phyloP scores from a whole-genome alignment of 2,113 vertebrate genomes.

The Collichthys lucidus region DNA sequence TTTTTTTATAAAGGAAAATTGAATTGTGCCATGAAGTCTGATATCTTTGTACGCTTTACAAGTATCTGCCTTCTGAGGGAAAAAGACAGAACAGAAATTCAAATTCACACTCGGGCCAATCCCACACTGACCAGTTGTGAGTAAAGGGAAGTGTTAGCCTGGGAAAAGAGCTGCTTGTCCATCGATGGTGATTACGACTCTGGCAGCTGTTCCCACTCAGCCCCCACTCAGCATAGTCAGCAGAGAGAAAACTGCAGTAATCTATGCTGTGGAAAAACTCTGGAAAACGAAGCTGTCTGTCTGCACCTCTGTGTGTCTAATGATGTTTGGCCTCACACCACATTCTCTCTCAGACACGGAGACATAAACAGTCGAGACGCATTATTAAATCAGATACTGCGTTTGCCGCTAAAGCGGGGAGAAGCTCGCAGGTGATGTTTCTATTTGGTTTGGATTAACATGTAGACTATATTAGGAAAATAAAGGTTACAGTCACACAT shows the following conservation, averaged over 20 bases:
- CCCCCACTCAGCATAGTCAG: slow-evolving; percentile 52
- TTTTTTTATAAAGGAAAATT: not conserved
- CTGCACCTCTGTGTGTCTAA: slow-evolving; percentile 42
- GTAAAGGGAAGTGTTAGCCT: slow-evolving; percentile 5
- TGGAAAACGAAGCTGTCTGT: slow-evolving; percentile 43
- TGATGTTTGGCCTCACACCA: slow-evolving; percentile 20
- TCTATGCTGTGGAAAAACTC: slow-evolving; percentile 14
- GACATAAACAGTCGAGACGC: slow-evolving; percentile 33
- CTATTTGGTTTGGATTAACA: slow-evolving; percentile 7
- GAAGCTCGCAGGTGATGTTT: slow-evolving; percentile 15
- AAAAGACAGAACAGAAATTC: not conserved
- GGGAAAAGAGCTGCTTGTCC: slow-evolving; percentile 21
- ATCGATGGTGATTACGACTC: slow-evolving; percentile 47
- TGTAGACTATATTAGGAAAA: slow-evolving; percentile 11
- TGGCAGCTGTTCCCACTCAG: slow-evolving; percentile 73
- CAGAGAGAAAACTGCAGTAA: slow-evolving; percentile 33
- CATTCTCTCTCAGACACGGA: slow-evolving; percentile 39
- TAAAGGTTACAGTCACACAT: not conserved
- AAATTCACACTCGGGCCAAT: slow-evolving; percentile 1
- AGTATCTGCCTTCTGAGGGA: slow-evolving; percentile 1
- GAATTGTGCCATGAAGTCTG: not conserved
- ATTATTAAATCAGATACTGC: slow-evolving; percentile 43
- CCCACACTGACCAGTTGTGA: slow-evolving; percentile 29
- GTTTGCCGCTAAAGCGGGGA: slow-evolving; percentile 12
- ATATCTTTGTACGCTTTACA: not conserved